Base-by-base conservation (phyloP, 2,797 vertebrate genomes). In the Lacerta bilineata region DNA sequence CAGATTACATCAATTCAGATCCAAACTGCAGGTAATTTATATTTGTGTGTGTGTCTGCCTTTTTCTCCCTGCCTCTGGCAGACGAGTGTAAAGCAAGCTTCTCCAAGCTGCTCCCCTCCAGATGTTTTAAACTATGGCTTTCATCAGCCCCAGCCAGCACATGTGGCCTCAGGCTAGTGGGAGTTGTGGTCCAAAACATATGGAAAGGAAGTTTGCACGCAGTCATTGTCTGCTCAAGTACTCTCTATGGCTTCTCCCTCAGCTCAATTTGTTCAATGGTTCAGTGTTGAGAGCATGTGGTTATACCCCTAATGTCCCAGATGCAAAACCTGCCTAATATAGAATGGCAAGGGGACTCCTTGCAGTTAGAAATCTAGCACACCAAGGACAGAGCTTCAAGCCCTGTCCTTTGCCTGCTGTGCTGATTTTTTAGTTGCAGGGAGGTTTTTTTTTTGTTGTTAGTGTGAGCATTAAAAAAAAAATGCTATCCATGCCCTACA, bases 1-100 rank as follows among this genome's bases (percentile, higher is more conserved):
- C 88, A 1, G 43, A 81, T 76, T 97, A 97, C 0, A 82, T 97
- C 84, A 97, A 97, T 1, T 7, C 91, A 0, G 20, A 17, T 15
- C 10, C 27, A 25, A 23, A 85, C 11, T n/a, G 25, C 77, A 81
- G 78, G 78, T 89, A 81, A 81, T 68, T 41, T 6, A 27, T 64
- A 11, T 2, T 25, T 1, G 3, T 43, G 9, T 46, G 43, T 27
- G 43, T 17, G 76, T 78, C 10, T 50, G 2, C 1, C 2, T 3
- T 13, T 10, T 17, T 39, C 23, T n/a, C 29, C 59, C n/a, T 39
- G 8, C 2, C 23, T 43, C 39, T 36, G 23, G 46, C 13, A 1
- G 20, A 29, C 8, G 23, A 18, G 23, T 33, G 15, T 33, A 11
- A 11, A 18, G n/a, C 8, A 13, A 20, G 33, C 33, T 29, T n/a